These are phyloP conservation scores for Gonatopus flavifemur DNA, from an alignment of 1,140 invertebrate genomes.

Conservation along the genomic window DNA sequence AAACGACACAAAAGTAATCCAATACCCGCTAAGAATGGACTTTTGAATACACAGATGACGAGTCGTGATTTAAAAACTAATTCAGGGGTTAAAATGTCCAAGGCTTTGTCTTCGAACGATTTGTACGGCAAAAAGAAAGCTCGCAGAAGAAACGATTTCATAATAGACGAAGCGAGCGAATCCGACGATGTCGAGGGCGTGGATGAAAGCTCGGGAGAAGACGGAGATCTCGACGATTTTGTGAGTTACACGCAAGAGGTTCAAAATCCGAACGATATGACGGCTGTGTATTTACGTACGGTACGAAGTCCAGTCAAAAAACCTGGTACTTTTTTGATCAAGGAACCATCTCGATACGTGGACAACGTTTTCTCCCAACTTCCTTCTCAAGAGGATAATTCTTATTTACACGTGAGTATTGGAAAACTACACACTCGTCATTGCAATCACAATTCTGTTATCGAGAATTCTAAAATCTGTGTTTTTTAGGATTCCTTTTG, in stretches of 20 bases:
- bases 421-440: neutral
- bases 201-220: conserved; percentile 35
- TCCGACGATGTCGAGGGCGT: conserved; percentile 46
- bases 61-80: too few species aligned
- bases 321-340: conserved; percentile 32
- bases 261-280: conserved; percentile 55
- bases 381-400: conserved; percentile 23
- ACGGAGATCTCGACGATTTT: conserved; percentile 45
- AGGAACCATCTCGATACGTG: conserved; percentile 17
- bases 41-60: too few species aligned
- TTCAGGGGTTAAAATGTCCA: too few species aligned
- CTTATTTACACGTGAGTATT: conserved; percentile 45
- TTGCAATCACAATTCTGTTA: neutral
- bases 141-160: conserved; percentile 41
- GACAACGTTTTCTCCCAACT: conserved; percentile 42
- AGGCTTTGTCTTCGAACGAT: conserved; percentile 5
- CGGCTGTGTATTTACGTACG: conserved; percentile 63
- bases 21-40: too few species aligned
- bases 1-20: too few species aligned
- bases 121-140: neutral
- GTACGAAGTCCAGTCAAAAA: conserved; percentile 45
- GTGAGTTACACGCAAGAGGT: conserved; percentile 51
- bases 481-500: conserved; percentile 44
- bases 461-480: neutral
- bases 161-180: conserved; percentile 62